Base-by-base conservation (phyloP, 2,888 invertebrate species). In the Aporophyla lueneburgensis region DNA sequence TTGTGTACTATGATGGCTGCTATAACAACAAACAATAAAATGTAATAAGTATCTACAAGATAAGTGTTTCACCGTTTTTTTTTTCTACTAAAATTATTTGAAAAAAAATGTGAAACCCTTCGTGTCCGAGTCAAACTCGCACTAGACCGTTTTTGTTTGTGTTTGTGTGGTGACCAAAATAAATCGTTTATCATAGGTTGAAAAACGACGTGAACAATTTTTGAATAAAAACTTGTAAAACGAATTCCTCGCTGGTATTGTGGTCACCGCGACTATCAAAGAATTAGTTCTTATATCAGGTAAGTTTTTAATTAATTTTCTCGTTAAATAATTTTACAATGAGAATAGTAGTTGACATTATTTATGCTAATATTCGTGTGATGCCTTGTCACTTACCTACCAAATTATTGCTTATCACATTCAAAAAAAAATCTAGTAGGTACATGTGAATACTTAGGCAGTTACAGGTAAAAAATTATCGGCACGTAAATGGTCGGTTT, bases 91-190 rank as follows among this genome's bases (percentile, higher is more conserved):
- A 33, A 33, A 1, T 33, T 33, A 59, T 33, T 33, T 33, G 33
- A 33, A 33, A 33, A 33, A 33, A 33, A 33, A 33, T 33, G 19
- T 21, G 5, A 0, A 59, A 21, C 2, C 33, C 58, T 27, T 27
- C 27, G 4, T 16, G 19, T 59, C 1, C 0, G 19, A 19, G 33
- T 33, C 33, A 2, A 10, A 33, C 10, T 33, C 21, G 21, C 10
- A 59, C 19, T 33, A 10, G 59, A 10, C 21, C 21, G 33, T 19
- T 33, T 21, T 75, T 73, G 33, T 33, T 33, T 75, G 12, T 66
- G 54, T 24, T 16, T 33, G 1, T 49, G n/a, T 33, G n/a, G 24
- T 67, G 73, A 53, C 78, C 27, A 77, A 72, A 71, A 69, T 14
- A 63, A 79, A 59, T 58, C 14, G 14, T 61, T 14, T 33, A 40